Evolutionary conservation across 2,797 vertebrate genomes (phyloP).

Genomic region (Pangasius djambal): DNA sequence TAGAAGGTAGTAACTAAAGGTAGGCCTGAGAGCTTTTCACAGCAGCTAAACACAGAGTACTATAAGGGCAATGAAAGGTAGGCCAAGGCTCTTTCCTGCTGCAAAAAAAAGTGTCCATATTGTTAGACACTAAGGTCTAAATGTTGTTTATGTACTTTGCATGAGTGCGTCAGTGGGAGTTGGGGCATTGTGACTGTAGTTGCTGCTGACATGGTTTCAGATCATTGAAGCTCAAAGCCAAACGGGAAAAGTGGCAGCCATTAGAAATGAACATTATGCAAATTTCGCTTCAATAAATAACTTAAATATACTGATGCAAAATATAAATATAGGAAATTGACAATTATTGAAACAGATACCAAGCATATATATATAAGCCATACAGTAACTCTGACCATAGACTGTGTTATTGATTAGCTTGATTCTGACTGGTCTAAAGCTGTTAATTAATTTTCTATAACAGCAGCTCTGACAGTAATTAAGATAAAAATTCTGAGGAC

Average conservation of each 20-base stretch:
- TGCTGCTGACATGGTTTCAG: not conserved
- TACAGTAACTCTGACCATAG: not conserved
- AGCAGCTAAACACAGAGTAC: not conserved
- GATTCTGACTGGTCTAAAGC: not conserved
- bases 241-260: not conserved
- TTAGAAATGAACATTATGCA: not conserved
- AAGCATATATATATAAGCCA: not conserved
- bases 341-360: not conserved
- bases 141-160: constrained; percentile 16
- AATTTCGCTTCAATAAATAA: not conserved
- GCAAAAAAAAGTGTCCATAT: not conserved
- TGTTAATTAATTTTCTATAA: too few species aligned
- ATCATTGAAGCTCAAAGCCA: not conserved
- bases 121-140: not conserved
- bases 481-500: too few species aligned
- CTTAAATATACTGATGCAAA: not conserved
- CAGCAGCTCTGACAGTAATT: too few species aligned
- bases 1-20: constrained; percentile 12
- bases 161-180: not conserved
- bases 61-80: not conserved
- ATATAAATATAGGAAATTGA: not conserved
- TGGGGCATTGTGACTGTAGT: not conserved
- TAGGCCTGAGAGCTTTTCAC: constrained; percentile 13
- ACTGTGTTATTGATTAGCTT: not conserved
- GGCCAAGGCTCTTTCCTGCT: not conserved